A percentile compares a stretch with the other conserved stretches of the same genome.
phyloP scores from a whole-genome alignment of 1,140 invertebrate species.

The Drosophila sechellia region DNA sequence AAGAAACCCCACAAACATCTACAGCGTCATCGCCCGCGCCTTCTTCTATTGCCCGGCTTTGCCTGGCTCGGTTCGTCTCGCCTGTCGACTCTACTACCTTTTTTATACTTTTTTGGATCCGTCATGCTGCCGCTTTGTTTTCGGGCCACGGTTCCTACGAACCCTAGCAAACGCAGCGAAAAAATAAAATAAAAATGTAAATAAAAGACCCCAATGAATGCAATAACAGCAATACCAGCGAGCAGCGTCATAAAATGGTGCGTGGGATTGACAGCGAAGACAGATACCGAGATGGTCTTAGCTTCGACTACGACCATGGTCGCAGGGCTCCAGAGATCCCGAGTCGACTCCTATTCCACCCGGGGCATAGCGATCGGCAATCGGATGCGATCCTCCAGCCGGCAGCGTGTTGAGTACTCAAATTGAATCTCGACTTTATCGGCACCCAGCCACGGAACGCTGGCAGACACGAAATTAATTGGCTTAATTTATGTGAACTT shows the following conservation, averaged over 20 bases:
- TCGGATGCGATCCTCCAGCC: constrained; percentile 13
- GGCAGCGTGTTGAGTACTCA: constrained; percentile 59
- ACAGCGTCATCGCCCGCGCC: constrained; percentile 68
- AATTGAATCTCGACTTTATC: constrained; percentile 77
- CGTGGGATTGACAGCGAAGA: constrained; percentile 71
- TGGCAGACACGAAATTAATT: constrained; percentile 72
- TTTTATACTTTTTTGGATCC: constrained; percentile 25
- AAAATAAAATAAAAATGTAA: constrained; percentile 69
- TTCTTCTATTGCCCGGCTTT: neutral
- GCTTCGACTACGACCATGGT: constrained; percentile 12
- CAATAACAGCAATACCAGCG: constrained; percentile 67
- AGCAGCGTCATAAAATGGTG: constrained; percentile 71
- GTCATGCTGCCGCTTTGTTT: constrained; percentile 66
- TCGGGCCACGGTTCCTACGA: constrained; percentile 41
- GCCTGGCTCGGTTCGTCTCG: constrained; percentile 15
- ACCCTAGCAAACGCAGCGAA: constrained; percentile 37
- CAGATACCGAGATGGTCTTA: constrained; percentile 24
- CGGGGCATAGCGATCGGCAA: constrained; percentile 28
- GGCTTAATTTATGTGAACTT: constrained; percentile 70
- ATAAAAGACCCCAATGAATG: constrained; percentile 75
- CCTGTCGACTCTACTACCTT: constrained; percentile 32
- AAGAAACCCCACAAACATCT: constrained; percentile 64
- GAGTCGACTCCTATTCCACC: constrained; percentile 8
- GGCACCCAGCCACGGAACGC: constrained; percentile 57
- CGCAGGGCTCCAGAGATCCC: neutral